Percentiles rank a stretch among this genome's conserved stretches.
Evolutionary conservation across 2,797 vertebrate genomes (phyloP).

Genomic region (Sebastes minor): DNA sequence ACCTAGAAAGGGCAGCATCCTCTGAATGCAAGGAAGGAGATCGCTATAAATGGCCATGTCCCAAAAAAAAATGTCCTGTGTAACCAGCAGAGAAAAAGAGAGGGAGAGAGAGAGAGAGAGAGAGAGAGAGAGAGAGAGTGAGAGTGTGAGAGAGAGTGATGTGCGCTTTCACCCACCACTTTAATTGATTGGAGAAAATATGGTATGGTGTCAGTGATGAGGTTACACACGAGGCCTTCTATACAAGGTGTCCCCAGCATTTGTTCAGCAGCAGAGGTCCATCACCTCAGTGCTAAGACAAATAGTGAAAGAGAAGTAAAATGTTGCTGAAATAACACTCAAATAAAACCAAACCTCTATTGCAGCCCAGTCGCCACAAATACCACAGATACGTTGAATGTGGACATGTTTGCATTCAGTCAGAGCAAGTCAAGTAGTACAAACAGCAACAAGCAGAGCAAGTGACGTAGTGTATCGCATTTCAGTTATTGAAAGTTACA

Average conservation of each 20-base stretch:
- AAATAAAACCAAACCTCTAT: not conserved
- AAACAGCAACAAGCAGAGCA: too few species aligned
- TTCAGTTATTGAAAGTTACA: too few species aligned
- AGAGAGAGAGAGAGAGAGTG: not conserved
- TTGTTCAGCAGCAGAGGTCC: not conserved
- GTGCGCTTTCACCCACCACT: not conserved
- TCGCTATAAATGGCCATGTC: constrained; percentile 21
- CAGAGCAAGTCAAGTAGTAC: too few species aligned
- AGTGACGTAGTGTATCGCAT: too few species aligned
- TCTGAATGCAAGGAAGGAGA: constrained; percentile 48
- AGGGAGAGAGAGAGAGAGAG: not conserved
- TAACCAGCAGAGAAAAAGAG: not conserved
- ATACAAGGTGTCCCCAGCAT: constrained; percentile 1
- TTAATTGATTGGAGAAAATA: not conserved
- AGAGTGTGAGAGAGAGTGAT: not conserved
- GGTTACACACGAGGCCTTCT: not conserved
- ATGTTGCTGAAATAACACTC: not conserved
- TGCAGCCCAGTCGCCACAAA: too few species aligned
- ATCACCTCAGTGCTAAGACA: not conserved
- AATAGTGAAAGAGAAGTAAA: not conserved
- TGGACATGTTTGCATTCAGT: too few species aligned
- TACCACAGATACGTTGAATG: too few species aligned
- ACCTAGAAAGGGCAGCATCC: constrained; percentile 41
- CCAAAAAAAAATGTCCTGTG: not conserved
- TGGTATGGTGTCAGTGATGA: not conserved